phyloP scores from a whole-genome alignment of 2,113 vertebrate species.

The Melanostigma gelatinosum region DNA sequence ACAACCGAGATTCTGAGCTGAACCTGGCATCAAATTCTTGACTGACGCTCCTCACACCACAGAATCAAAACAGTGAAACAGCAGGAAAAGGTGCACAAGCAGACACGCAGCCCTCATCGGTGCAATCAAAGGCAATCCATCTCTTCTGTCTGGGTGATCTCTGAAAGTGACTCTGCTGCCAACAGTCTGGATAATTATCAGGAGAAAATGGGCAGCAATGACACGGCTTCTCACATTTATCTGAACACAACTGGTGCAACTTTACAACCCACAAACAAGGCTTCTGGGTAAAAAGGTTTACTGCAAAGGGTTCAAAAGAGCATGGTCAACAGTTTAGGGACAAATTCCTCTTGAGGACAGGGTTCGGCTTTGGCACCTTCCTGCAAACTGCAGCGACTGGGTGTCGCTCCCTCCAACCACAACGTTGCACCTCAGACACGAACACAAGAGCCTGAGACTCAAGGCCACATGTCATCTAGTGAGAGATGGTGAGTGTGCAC shows the following conservation, averaged over 20 bases:
- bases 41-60: conserved; percentile 1
- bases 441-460: conserved; percentile 3
- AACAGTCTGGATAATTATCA: conserved; percentile 27
- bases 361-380: conserved; percentile 33
- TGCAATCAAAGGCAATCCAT: conserved; percentile 28
- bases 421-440: conserved; percentile 29
- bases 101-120: not conserved
- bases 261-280: not conserved
- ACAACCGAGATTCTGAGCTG: conserved; percentile 28
- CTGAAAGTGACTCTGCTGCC: conserved; percentile 40
- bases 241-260: not conserved
- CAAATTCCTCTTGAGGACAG: conserved; percentile 23
- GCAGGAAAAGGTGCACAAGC: conserved; percentile 10
- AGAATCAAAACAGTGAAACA: conserved; percentile 26
- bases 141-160: conserved; percentile 40
- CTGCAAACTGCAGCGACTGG: conserved; percentile 19
- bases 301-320: conserved; percentile 5
- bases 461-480: not conserved
- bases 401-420: not conserved
- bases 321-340: not conserved
- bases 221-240: conserved; percentile 2
- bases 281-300: not conserved
- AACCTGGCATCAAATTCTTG: conserved; percentile 16
- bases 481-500: not conserved
- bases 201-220: conserved; percentile 24